Conservation (phyloP, 2,888 invertebrate species). For the Nipponacmea schrenckii region DNA sequence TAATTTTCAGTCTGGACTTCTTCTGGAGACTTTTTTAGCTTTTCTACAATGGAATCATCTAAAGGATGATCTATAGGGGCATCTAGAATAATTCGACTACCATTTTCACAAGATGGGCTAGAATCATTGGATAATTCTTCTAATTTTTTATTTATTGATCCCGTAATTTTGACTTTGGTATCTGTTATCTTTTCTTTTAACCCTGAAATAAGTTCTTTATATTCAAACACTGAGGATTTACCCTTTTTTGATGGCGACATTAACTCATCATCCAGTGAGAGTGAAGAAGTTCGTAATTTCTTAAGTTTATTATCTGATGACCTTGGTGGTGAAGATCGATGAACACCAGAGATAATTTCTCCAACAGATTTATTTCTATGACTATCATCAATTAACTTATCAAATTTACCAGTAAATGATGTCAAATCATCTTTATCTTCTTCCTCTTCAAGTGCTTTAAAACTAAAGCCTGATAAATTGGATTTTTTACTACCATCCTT, state of each 20-base stretch:
- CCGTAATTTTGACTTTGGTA: constrained; percentile 38
- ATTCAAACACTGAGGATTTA: constrained; percentile 30
- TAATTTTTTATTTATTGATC: constrained; percentile 47
- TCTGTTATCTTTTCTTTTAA: constrained; percentile 42
- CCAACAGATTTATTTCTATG: constrained; percentile 15
- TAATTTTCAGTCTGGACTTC: constrained; percentile 16
- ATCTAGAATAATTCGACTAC: not conserved
- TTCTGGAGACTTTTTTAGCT: constrained; percentile 18
- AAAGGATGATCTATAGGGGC: constrained; percentile 4
- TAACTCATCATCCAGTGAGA: constrained; percentile 32
- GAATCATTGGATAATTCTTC: constrained; percentile 50
- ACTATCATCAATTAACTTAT: constrained; percentile 36
- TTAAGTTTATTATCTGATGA: constrained; percentile 15
- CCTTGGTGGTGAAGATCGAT: constrained; percentile 6
- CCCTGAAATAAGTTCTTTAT: constrained; percentile 37
- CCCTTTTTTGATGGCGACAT: constrained; percentile 29
- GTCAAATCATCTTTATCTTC: constrained; percentile 55
- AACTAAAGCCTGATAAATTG: constrained; percentile 38
- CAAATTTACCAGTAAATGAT: constrained; percentile 49
- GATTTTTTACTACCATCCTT: constrained; percentile 2
- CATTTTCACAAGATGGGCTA: constrained; percentile 24
- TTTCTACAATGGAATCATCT: constrained; percentile 13
- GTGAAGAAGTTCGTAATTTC: constrained; percentile 23
- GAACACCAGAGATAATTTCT: constrained; percentile 17
- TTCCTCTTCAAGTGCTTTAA: constrained; percentile 53